A percentile compares a stretch with the other conserved stretches of the same genome.
Conservation (phyloP, 2,797 vertebrate genomes). For the Scleropages formosus region DNA sequence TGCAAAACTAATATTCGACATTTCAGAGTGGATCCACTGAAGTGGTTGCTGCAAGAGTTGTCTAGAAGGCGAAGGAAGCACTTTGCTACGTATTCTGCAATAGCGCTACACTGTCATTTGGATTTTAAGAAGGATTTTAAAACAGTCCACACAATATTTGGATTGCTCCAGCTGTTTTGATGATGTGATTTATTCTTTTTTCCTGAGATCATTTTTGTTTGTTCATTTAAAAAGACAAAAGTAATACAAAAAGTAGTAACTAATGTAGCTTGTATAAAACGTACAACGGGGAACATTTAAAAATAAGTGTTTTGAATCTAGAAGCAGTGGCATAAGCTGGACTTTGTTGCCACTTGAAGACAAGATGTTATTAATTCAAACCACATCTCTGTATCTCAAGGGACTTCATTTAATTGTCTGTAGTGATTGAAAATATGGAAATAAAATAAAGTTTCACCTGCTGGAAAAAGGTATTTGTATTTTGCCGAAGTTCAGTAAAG, state of each 20-base stretch:
- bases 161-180: constrained; percentile 78
- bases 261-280: constrained; percentile 71
- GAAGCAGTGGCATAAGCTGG: constrained; percentile 92
- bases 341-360: constrained; percentile 92
- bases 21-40: constrained; percentile 11
- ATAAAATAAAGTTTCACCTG: constrained; percentile 80
- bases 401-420: constrained; percentile 81
- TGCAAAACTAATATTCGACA: not conserved
- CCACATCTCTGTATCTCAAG: constrained; percentile 81
- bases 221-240: constrained; percentile 32
- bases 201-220: constrained; percentile 41
- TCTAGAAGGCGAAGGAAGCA: not conserved
- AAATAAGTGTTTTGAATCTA: constrained; percentile 64
- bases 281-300: constrained; percentile 71
- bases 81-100: constrained; percentile 3
- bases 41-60: not conserved
- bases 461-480: constrained; percentile 90
- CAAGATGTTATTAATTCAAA: constrained; percentile 80
- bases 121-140: no score
- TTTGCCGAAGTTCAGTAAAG: constrained; percentile 91
- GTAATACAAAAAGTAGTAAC: constrained; percentile 67
- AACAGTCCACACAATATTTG: constrained; percentile 62
- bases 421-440: constrained; percentile 78
- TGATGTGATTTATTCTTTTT: constrained; percentile 41
- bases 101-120: constrained; percentile 39